These are phyloP conservation scores for Nycticorax nycticorax DNA, from an alignment of 2,113 vertebrate species.

Conservation along the genomic window DNA sequence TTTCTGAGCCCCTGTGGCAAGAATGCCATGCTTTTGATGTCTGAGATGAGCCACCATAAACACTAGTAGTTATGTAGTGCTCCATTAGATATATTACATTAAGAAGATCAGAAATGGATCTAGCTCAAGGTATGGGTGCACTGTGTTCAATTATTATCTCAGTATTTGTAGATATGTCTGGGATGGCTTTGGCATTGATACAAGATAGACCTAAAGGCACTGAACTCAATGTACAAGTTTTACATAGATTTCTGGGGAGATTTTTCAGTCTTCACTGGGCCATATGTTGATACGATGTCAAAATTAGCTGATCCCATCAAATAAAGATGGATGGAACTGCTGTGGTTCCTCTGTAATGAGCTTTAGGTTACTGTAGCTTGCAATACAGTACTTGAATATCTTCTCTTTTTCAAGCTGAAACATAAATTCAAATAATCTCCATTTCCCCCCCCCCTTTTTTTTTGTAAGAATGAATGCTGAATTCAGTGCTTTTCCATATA, in stretches of 20 bases:
- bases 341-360: neutral
- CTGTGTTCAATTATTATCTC: neutral
- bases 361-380: neutral
- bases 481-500: neutral
- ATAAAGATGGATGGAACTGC: neutral
- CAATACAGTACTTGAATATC: neutral
- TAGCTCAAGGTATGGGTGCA: neutral
- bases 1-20: neutral
- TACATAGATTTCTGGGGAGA: neutral
- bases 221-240: neutral
- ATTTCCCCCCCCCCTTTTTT: neutral
- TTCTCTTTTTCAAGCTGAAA: neutral
- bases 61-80: neutral
- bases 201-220: neutral
- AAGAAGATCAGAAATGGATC: neutral
- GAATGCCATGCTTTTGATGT: neutral
- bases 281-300: neutral
- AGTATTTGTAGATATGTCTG: neutral
- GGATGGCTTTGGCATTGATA: neutral
- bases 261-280: neutral
- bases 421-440: neutral
- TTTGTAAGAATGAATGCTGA: neutral
- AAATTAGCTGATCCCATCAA: neutral
- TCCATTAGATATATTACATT: neutral
- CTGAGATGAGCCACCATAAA: neutral